These are phyloP conservation scores for Cranoglanis bouderius DNA, from an alignment of 2,113 vertebrate genomes.

Conservation along the genomic window DNA sequence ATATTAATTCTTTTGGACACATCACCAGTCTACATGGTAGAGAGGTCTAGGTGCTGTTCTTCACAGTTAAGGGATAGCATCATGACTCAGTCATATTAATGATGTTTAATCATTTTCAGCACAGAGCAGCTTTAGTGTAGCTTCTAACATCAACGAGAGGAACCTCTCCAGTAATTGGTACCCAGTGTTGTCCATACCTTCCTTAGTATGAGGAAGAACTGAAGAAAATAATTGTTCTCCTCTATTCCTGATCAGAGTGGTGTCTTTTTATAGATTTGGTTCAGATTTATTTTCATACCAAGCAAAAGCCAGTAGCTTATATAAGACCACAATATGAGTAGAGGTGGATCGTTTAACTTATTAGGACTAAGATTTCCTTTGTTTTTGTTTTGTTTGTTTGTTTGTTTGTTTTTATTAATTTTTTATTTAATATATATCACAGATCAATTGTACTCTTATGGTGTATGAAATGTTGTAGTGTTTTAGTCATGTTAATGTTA, in stretches of 20 bases:
- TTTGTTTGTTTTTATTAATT: neutral
- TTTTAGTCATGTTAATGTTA: neutral
- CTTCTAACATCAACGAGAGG: neutral
- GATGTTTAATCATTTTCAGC: neutral
- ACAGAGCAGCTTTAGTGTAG: neutral
- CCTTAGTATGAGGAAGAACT: neutral
- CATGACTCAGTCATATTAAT: neutral
- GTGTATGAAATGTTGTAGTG: neutral
- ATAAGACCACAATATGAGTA: neutral
- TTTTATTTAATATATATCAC: neutral
- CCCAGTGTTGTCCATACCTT: neutral
- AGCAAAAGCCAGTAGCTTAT: neutral
- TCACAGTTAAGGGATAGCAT: neutral
- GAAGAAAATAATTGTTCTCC: conserved; percentile 12
- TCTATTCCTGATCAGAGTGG: neutral
- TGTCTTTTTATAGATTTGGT: conserved; percentile 11
- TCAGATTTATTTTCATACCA: neutral
- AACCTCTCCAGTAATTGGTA: conserved; percentile 1
- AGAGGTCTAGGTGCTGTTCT: neutral
- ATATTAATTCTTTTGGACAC: neutral
- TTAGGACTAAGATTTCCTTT: neutral
- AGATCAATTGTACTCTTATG: neutral
- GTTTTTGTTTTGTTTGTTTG: neutral
- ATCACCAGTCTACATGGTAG: neutral
- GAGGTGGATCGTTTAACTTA: neutral